Percentiles rank a stretch among this genome's conserved stretches.
These are phyloP conservation scores for Pollenia labialis DNA, from an alignment of 2,888 invertebrate species.

Conservation along the genomic window DNA sequence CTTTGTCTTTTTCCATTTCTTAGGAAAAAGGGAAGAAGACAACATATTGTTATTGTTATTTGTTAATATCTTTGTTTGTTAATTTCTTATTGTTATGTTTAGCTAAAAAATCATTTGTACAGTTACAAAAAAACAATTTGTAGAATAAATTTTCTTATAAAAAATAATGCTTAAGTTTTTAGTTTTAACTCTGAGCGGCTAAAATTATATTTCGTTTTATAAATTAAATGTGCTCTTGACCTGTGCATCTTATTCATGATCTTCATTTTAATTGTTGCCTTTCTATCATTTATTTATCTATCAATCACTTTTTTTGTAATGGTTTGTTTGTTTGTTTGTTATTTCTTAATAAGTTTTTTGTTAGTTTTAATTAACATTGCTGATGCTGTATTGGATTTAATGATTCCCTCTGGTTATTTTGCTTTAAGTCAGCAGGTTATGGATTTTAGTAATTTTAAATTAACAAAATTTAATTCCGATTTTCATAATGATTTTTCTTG, in stretches of 20 bases:
- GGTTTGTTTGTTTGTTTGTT: constrained; percentile 4
- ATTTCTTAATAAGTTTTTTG: background rate
- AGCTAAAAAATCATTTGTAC: constrained; percentile 24
- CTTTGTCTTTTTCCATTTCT: constrained; percentile 4
- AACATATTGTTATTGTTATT: constrained; percentile 60
- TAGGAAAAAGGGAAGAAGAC: constrained; percentile 1
- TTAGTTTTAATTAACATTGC: constrained; percentile 38
- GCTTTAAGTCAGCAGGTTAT: constrained; percentile 15
- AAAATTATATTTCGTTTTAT: background rate
- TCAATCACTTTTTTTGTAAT: constrained; percentile 45
- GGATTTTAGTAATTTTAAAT: constrained; percentile 31
- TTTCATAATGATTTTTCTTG: background rate
- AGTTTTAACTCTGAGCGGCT: background rate
- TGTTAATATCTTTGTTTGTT: constrained; percentile 47
- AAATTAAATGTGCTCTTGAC: constrained; percentile 45
- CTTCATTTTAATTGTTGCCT: constrained; percentile 8
- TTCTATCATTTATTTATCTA: constrained; percentile 17
- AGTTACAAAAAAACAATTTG: constrained; percentile 49
- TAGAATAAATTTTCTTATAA: background rate
- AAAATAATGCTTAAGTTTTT: background rate
- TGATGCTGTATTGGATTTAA: background rate
- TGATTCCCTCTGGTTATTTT: constrained; percentile 5
- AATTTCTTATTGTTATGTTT: constrained; percentile 27
- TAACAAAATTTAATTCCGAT: constrained; percentile 15
- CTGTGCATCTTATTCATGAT: constrained; percentile 23